Conservation (phyloP, 2,797 vertebrate species). For the Emys orbicularis region DNA sequence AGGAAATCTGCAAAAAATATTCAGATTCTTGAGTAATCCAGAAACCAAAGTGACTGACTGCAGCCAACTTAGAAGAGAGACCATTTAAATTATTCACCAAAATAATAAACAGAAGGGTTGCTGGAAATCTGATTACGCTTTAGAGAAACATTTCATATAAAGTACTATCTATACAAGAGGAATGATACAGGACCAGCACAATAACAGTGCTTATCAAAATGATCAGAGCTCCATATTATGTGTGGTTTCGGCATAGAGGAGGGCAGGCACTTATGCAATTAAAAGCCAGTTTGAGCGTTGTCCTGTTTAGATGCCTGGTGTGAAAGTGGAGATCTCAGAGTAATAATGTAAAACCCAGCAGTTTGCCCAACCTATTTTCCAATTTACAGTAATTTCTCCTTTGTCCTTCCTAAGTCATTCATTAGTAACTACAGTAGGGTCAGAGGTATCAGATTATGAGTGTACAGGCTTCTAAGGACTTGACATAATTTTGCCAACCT, state of each 20-base stretch:
- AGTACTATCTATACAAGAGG: not conserved
- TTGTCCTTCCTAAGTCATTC: not conserved
- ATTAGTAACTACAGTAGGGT: rapidly evolving
- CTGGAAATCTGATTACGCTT: not conserved
- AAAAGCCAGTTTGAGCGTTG: rapidly evolving
- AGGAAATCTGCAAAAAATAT: not conserved
- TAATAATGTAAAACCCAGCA: rapidly evolving
- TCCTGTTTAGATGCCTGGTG: not conserved
- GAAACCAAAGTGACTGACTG: conserved; percentile 3
- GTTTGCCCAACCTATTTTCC: not conserved
- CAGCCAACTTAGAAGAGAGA: not conserved
- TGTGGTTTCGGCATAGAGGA: not conserved
- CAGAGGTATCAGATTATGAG: not conserved
- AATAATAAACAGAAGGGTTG: not conserved
- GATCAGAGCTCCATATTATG: not conserved
- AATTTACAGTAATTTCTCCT: rapidly evolving
- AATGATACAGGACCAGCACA: not conserved
- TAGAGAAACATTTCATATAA: rapidly evolving
- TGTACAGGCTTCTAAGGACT: not conserved
- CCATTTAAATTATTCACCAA: not conserved
- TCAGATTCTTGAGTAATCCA: not conserved
- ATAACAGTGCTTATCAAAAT: not conserved
- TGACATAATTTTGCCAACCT: not conserved
- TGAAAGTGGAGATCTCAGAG: not conserved
- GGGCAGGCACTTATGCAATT: not conserved